These are phyloP conservation scores for Meriones psammophilus DNA, from an alignment of 2,797 vertebrate genomes.

Conservation along the genomic window DNA sequence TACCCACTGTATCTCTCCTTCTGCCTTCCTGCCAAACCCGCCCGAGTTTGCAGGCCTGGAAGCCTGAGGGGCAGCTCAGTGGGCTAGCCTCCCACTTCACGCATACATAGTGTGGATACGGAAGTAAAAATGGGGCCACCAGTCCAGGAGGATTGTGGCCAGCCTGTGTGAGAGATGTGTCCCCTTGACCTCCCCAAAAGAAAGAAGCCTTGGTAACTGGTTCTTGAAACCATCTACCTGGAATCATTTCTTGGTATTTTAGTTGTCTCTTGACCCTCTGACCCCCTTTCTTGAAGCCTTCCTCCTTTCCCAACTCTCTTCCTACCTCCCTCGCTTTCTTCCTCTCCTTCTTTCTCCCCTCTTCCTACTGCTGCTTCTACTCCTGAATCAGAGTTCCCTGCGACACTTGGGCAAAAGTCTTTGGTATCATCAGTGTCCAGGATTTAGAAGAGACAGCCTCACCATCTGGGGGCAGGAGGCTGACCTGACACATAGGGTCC, in stretches of 20 bases:
- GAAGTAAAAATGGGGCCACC: not conserved
- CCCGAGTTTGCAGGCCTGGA: not conserved
- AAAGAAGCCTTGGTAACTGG: not conserved
- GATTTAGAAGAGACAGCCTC: conserved; percentile 38
- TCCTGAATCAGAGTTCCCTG: conserved; percentile 26
- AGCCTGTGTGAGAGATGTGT: not conserved
- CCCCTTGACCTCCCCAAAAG: not conserved
- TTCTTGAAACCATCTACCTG: not conserved
- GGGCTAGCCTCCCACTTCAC: not conserved
- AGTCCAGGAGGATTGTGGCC: not conserved
- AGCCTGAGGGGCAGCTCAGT: not conserved
- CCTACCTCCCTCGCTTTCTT: not conserved
- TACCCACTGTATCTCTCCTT: not conserved
- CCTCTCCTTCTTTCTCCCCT: not conserved
- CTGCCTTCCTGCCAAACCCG: not conserved
- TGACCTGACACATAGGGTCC: not conserved
- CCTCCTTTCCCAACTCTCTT: not conserved
- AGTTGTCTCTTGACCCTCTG: not conserved
- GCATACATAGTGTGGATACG: not conserved
- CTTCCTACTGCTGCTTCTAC: not conserved
- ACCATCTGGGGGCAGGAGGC: not conserved
- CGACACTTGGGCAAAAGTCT: not conserved
- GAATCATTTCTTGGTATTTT: not conserved
- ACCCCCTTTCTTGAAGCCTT: too few relatives aligned
- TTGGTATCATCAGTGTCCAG: not conserved